phyloP scores from a whole-genome alignment of 2,888 invertebrate species.

The Pseudococcus viburni region DNA sequence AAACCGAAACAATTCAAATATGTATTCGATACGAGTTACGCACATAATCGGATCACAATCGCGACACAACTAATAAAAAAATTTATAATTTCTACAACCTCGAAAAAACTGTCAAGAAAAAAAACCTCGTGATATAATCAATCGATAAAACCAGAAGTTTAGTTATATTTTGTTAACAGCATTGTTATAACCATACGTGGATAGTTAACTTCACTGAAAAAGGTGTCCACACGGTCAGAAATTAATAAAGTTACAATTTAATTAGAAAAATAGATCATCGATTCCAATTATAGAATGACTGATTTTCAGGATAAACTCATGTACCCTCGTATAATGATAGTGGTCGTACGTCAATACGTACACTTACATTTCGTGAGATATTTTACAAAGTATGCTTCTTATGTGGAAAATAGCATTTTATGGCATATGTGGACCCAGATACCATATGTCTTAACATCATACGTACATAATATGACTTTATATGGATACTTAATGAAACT shows the following conservation, averaged over 20 bases:
- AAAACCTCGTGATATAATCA: constrained; percentile 4
- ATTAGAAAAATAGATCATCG: constrained; percentile 55
- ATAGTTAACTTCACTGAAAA: constrained; percentile 23
- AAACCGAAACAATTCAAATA: neutral
- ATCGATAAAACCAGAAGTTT: constrained; percentile 1
- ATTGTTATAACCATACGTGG: constrained; percentile 34
- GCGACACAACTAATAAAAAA: constrained; percentile 33
- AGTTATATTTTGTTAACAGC: neutral
- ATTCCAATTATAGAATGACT: constrained; percentile 62
- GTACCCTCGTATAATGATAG: neutral
- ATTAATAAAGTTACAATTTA: constrained; percentile 43
- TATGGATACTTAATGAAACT: constrained; percentile 64
- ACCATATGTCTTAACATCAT: constrained; percentile 62
- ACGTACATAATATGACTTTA: constrained; percentile 64
- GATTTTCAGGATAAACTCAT: constrained; percentile 36
- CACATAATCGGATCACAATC: constrained; percentile 15
- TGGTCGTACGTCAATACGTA: neutral
- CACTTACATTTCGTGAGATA: constrained; percentile 64
- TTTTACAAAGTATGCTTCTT: constrained; percentile 55
- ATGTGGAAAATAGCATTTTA: constrained; percentile 58
- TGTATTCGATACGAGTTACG: neutral
- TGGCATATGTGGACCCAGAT: constrained; percentile 65
- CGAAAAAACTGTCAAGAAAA: neutral
- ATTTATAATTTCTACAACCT: neutral
- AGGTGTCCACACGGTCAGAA: constrained; percentile 44